These are phyloP conservation scores for Agrypnia vestita DNA, from an alignment of 1,140 invertebrate genomes.

Conservation along the genomic window DNA sequence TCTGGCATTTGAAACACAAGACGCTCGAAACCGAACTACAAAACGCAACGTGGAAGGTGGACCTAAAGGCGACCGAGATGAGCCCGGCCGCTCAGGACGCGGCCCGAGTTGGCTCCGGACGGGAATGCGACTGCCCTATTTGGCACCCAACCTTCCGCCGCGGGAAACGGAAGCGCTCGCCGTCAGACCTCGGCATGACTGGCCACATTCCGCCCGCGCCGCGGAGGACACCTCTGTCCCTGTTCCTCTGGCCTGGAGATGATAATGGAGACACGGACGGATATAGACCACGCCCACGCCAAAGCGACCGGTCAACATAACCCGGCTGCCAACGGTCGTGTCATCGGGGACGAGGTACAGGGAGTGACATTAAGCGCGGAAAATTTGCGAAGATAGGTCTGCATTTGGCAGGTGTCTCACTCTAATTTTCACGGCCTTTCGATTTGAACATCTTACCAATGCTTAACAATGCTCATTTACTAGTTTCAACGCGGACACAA, in stretches of 20 bases:
- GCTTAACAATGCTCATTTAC: no score
- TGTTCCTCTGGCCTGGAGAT: no score
- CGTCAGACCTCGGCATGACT: slow-evolving; percentile 1
- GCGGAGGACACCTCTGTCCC: neutral
- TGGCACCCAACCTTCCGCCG: neutral
- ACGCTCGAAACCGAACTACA: no score
- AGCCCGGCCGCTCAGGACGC: no score
- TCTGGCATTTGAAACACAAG: no score
- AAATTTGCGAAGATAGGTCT: neutral
- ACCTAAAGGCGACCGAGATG: no score
- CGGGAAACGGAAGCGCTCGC: slow-evolving; percentile 11
- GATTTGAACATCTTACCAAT: no score
- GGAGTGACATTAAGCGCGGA: neutral
- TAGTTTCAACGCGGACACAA: no score
- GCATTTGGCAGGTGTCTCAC: neutral
- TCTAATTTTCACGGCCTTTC: no score
- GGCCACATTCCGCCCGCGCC: neutral
- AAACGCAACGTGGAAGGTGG: no score
- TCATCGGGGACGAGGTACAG: slow-evolving; percentile 16
- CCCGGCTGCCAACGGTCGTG: slow-evolving; percentile 14
- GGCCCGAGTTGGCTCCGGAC: neutral
- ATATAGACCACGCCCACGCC: slow-evolving; percentile 33
- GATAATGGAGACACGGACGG: neutral
- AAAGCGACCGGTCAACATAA: slow-evolving; percentile 11
- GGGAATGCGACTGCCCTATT: neutral